These are phyloP conservation scores for Damaliscus lunatus DNA, from an alignment of 2,113 vertebrate genomes.

Conservation along the genomic window DNA sequence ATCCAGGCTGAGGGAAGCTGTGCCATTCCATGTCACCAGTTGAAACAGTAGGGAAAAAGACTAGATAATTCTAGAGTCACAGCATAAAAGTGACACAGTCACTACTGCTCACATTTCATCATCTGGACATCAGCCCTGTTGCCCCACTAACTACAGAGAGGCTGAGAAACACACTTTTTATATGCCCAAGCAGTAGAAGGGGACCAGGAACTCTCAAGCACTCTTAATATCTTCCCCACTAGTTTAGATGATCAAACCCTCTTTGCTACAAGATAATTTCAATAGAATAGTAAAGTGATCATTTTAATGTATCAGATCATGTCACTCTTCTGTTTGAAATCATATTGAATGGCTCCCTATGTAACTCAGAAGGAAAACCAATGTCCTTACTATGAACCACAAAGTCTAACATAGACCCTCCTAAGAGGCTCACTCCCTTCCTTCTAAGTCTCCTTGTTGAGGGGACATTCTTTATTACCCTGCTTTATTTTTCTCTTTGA, in stretches of 20 bases:
- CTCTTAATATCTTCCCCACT: not conserved
- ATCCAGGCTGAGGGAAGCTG: not conserved
- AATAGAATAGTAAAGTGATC: not conserved
- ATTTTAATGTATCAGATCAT: not conserved
- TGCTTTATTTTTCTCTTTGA: not conserved
- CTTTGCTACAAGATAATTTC: not conserved
- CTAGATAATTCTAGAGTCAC: not conserved
- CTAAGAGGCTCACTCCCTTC: not conserved
- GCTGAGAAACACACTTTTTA: not conserved
- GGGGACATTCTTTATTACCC: not conserved
- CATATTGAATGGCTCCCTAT: not conserved
- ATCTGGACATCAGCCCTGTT: too few species aligned
- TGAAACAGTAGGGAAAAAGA: not conserved
- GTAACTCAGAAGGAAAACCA: not conserved
- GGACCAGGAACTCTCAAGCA: not conserved
- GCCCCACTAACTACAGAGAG: not conserved
- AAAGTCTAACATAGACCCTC: not conserved
- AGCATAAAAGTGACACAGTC: not conserved
- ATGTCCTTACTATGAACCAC: not conserved
- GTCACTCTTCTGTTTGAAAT: not conserved
- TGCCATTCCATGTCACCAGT: fast-evolving
- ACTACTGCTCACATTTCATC: too few species aligned
- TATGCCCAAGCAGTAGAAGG: not conserved
- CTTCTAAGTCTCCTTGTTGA: not conserved
- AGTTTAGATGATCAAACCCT: not conserved